Conservation (phyloP, 2,113 vertebrate species). For the Colius striatus region DNA sequence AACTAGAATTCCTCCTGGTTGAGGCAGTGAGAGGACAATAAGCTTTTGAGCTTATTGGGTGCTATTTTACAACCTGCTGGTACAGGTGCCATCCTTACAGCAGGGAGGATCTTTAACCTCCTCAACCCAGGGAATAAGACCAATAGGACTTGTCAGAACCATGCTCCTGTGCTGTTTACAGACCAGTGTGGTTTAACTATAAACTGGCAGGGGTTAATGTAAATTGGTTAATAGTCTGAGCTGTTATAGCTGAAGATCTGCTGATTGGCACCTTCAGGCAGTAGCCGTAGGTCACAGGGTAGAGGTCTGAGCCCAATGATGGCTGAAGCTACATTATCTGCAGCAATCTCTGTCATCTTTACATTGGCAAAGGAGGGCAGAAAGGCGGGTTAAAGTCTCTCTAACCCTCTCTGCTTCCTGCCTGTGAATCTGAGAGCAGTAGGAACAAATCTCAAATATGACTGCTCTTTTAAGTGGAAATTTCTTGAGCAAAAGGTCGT, state of each 20-base stretch:
- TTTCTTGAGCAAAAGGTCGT: neutral
- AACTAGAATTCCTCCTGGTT: neutral
- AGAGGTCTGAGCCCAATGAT: neutral
- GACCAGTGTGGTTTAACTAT: neutral
- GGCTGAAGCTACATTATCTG: neutral
- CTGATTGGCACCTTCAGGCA: neutral
- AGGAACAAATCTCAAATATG: neutral
- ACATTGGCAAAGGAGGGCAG: neutral
- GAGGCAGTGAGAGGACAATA: neutral
- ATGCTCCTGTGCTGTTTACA: neutral
- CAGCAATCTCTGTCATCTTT: neutral
- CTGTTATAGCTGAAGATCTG: neutral
- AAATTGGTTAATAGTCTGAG: neutral
- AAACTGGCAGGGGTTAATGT: neutral
- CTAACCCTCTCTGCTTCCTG: neutral
- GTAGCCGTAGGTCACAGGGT: neutral
- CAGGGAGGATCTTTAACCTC: neutral
- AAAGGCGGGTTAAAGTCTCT: neutral
- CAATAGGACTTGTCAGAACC: neutral
- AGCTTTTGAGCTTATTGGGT: neutral
- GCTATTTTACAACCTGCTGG: neutral
- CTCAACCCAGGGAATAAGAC: neutral
- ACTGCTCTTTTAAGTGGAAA: constrained; percentile 22
- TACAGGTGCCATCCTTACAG: neutral
- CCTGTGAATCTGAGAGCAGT: neutral